These are phyloP conservation scores for Sepiola atlantica DNA, from an alignment of 2,888 invertebrate species.

Conservation along the genomic window DNA sequence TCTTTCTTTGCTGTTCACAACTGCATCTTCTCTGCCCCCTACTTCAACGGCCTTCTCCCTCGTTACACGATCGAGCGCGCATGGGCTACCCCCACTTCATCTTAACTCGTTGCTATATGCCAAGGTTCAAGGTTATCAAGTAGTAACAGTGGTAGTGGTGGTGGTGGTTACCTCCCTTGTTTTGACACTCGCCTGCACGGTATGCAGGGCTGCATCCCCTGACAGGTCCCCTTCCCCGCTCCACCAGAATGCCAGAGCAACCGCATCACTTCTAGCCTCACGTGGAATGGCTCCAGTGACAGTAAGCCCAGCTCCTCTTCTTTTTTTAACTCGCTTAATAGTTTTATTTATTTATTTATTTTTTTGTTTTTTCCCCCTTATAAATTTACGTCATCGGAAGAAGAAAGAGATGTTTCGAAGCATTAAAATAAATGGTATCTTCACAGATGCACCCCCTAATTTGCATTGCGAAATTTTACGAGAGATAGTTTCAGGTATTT, in stretches of 20 bases:
- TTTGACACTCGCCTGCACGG: constrained; percentile 20
- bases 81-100: neutral
- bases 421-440: neutral
- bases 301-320: neutral
- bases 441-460: neutral
- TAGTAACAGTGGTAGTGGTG: neutral
- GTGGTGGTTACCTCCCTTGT: neutral
- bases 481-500: neutral
- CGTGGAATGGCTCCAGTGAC: neutral
- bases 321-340: neutral
- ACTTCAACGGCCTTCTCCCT: neutral
- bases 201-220: neutral
- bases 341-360: neutral
- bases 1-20: neutral
- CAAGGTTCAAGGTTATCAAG: constrained; percentile 13
- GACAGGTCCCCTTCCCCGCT: neutral
- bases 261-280: neutral
- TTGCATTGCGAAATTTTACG: neutral
- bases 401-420: neutral
- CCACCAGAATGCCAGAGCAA: neutral
- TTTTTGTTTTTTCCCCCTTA: neutral
- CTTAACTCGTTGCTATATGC: constrained; percentile 20
- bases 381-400: neutral
- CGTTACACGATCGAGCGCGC: neutral
- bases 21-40: neutral